A percentile compares a stretch with the other conserved stretches of the same genome.
These are phyloP conservation scores for Acrocyrtus sp. DNA, from an alignment of 2,888 invertebrate species.

Conservation along the genomic window DNA sequence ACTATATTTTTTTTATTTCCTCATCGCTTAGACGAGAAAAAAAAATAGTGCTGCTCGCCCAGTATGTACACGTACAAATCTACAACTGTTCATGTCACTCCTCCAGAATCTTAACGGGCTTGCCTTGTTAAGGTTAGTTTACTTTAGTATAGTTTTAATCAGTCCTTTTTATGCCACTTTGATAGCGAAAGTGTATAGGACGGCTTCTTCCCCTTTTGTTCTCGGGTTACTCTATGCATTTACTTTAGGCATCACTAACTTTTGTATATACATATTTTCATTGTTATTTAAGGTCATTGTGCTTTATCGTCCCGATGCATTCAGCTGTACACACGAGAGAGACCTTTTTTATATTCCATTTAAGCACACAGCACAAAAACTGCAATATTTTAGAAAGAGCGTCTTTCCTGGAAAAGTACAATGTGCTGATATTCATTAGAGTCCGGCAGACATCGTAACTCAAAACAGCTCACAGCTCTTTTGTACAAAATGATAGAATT, in stretches of 20 bases:
- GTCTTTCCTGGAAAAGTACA: too few relatives aligned
- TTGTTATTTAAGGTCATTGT: conserved; percentile 19
- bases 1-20: too few relatives aligned
- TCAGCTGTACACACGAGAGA: too few relatives aligned
- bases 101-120: conserved; percentile 10
- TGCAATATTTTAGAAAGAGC: too few relatives aligned
- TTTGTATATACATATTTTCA: conserved; percentile 18
- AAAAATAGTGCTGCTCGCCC: too few relatives aligned
- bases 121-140: conserved; percentile 44
- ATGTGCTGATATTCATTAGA: conserved; percentile 42
- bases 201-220: conserved; percentile 1
- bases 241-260: neutral
- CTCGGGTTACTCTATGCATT: neutral
- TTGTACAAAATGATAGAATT: too few relatives aligned
- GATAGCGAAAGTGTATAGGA: conserved; percentile 6
- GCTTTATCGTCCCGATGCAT: too few relatives aligned
- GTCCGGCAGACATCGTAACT: neutral
- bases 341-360: too few relatives aligned
- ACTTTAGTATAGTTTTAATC: conserved; percentile 40
- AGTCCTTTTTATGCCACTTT: conserved; percentile 27
- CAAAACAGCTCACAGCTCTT: neutral
- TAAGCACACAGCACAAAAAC: too few relatives aligned
- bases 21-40: too few relatives aligned
- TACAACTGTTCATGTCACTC: conserved; percentile 4
- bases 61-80: too few relatives aligned